Evolutionary conservation across 1,140 invertebrate species (phyloP).

Genomic region (Apis mellifera): DNA sequence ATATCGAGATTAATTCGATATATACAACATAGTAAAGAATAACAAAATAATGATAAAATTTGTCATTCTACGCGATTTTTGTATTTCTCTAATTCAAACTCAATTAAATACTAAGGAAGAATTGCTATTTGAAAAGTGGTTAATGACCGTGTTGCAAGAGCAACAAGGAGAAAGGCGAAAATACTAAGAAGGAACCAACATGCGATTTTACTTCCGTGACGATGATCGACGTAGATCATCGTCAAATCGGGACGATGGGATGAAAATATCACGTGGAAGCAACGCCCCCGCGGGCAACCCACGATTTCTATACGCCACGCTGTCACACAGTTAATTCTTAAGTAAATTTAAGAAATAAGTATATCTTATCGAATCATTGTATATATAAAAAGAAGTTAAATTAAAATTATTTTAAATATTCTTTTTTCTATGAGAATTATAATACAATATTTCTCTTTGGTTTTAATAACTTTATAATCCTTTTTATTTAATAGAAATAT

Average conservation of each 20-base stretch:
- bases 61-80: not conserved
- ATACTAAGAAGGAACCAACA: conserved; percentile 15
- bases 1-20: not conserved
- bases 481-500: too few relatives aligned
- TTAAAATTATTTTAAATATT: too few relatives aligned
- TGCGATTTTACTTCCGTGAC: conserved; percentile 49
- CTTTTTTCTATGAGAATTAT: too few relatives aligned
- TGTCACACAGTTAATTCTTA: not conserved
- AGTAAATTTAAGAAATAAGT: not conserved
- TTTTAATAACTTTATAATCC: too few relatives aligned
- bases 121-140: conserved; percentile 17
- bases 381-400: too few relatives aligned
- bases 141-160: conserved; percentile 56
- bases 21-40: not conserved
- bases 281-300: conserved; percentile 34
- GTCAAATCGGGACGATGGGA: conserved; percentile 18
- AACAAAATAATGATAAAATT: not conserved
- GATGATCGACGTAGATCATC: conserved; percentile 57
- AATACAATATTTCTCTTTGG: too few relatives aligned
- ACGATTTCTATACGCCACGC: not conserved
- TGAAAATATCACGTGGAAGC: conserved; percentile 25
- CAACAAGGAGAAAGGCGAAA: conserved; percentile 51
- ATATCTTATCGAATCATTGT: too few relatives aligned
- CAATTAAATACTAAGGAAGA: conserved; percentile 1
- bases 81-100: not conserved